These are phyloP conservation scores for Spodoptera picta DNA, from an alignment of 2,888 invertebrate genomes.

Conservation along the genomic window DNA sequence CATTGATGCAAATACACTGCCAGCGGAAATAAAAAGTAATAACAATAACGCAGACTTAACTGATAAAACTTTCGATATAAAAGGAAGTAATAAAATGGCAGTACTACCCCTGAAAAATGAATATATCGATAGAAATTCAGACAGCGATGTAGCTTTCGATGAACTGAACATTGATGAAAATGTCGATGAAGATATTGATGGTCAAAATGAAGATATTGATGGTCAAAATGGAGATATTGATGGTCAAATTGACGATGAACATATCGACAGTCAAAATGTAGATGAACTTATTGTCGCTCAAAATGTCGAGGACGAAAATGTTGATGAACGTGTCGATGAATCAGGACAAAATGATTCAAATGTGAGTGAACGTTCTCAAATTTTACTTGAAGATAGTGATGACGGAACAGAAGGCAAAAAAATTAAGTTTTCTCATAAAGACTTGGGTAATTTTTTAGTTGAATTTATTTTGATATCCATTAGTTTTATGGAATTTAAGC, in stretches of 20 bases:
- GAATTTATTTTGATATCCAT: conserved; percentile 36
- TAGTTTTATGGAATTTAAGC: neutral
- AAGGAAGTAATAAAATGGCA: conserved; percentile 1
- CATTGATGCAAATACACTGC: neutral
- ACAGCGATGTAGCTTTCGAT: too few species aligned
- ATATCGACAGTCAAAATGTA: neutral
- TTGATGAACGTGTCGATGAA: conserved; percentile 8
- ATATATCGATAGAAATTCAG: too few species aligned
- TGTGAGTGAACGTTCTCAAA: conserved; percentile 52
- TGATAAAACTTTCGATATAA: neutral
- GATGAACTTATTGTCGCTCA: neutral
- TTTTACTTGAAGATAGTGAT: conserved; percentile 54
- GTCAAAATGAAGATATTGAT: too few species aligned
- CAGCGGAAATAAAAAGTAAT: too few species aligned
- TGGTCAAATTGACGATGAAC: too few species aligned
- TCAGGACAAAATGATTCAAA: conserved; percentile 35
- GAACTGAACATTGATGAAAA: too few species aligned
- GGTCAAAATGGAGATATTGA: too few species aligned
- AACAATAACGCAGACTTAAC: too few species aligned
- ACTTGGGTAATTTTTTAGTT: conserved; percentile 73
- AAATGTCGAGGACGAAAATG: neutral
- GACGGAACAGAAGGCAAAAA: conserved; percentile 64
- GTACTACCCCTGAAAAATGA: neutral
- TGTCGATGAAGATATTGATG: too few species aligned
- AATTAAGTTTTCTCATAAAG: conserved; percentile 74